Percentiles rank a stretch among this genome's conserved stretches.
phyloP scores from a whole-genome alignment of 2,797 vertebrate species.

The Borostomias antarcticus region DNA sequence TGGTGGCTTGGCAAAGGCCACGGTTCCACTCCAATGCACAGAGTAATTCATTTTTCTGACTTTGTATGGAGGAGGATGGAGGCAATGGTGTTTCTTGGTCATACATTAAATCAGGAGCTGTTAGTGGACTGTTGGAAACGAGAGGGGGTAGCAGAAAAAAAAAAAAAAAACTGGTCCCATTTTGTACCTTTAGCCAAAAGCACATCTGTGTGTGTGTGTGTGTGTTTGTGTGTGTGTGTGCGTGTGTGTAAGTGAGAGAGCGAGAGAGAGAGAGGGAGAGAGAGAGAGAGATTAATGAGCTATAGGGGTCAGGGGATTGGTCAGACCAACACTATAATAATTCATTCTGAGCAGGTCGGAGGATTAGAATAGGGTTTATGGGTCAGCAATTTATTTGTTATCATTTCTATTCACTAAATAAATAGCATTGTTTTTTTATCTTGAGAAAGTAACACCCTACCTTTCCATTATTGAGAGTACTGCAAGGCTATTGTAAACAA shows the following conservation, averaged over 20 bases:
- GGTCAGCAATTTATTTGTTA: slow-evolving; percentile 15
- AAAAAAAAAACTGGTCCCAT: slow-evolving; percentile 5
- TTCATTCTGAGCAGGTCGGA: slow-evolving; percentile 25
- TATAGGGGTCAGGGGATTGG: slow-evolving; percentile 31
- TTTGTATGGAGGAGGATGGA: slow-evolving; percentile 8
- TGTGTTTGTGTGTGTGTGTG: too few relatives aligned
- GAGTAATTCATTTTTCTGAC: slow-evolving; percentile 48
- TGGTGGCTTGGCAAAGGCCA: slow-evolving; percentile 59
- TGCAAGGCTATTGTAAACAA: background rate
- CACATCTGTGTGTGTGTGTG: slow-evolving; percentile 14
- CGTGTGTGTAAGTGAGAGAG: too few relatives aligned
- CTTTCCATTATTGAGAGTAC: background rate
- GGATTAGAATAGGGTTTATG: slow-evolving; percentile 23
- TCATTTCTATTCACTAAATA: slow-evolving; percentile 15
- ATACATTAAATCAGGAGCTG: slow-evolving; percentile 22
- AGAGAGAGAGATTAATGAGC: slow-evolving; percentile 35
- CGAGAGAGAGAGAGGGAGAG: too few relatives aligned
- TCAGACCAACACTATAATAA: slow-evolving; percentile 25
- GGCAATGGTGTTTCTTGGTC: slow-evolving; percentile 21
- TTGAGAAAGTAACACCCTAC: background rate
- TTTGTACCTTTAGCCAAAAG: slow-evolving; percentile 14
- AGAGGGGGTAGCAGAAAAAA: slow-evolving; percentile 14
- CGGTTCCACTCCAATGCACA: slow-evolving; percentile 63
- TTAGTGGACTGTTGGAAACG: slow-evolving; percentile 6
- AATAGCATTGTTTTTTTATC: background rate